Evolutionary conservation across 64 coral and sea anemone species (phyloP).

Genomic region (Catalaphyllia jardinei): DNA sequence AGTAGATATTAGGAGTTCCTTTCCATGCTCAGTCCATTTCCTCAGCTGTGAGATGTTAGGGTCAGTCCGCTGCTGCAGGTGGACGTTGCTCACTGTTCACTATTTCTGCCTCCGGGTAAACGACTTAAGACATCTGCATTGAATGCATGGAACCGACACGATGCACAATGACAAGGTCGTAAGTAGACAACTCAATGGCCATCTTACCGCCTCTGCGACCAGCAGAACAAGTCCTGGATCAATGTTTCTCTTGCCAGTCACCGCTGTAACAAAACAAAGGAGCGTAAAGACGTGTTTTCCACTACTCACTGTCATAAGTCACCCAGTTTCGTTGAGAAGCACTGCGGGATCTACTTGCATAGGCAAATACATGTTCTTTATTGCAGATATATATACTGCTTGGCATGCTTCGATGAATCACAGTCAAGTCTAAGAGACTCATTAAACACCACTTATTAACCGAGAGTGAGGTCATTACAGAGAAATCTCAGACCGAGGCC

Average conservation of each 20-base stretch:
- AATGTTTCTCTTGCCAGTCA: conserved; percentile 19
- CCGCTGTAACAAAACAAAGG: too few species aligned
- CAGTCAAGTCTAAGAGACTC: conserved; percentile 43
- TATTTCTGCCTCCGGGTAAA: too few species aligned
- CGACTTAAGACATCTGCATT: conserved; percentile 36
- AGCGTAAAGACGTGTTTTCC: too few species aligned
- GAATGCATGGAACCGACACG: conserved; percentile 33
- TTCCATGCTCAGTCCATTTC: conserved; percentile 3
- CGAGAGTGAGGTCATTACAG: too few species aligned
- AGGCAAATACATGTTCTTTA: too few species aligned
- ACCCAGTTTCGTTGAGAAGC: too few species aligned
- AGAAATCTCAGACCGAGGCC: too few species aligned
- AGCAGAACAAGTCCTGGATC: conserved; percentile 20
- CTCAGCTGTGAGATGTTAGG: conserved; percentile 24
- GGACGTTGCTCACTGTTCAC: conserved; percentile 33
- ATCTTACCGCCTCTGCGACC: conserved; percentile 13
- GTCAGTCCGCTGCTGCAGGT: conserved; percentile 20
- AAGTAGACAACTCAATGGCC: conserved; percentile 31
- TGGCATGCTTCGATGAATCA: conserved; percentile 36
- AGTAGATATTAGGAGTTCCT: conserved; percentile 9
- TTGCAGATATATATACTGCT: too few species aligned
- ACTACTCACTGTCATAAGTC: neutral
- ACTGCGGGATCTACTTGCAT: too few species aligned
- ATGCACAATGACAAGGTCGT: conserved; percentile 43
- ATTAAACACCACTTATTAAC: too few species aligned